A percentile compares a stretch with the other conserved stretches of the same genome.
phyloP scores from a whole-genome alignment of 1,140 invertebrate genomes.

The Solen grandis region DNA sequence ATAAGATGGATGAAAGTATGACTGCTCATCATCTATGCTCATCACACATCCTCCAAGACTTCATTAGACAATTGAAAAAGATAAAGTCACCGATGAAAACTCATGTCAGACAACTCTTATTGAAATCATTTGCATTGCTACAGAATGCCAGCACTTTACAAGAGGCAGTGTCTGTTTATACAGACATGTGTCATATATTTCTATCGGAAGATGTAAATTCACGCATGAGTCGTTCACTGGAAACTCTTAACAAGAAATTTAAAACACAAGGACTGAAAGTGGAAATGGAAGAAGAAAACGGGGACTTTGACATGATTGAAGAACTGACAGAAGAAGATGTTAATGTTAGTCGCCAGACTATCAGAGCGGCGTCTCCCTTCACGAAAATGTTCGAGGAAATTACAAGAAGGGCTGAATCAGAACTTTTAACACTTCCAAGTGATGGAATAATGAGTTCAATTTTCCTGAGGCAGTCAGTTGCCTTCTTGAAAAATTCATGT shows the following conservation, averaged over 20 bases:
- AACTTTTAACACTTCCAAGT: not conserved
- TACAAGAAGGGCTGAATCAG: not conserved
- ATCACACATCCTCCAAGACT: no score
- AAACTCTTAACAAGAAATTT: not conserved
- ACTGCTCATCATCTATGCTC: no score
- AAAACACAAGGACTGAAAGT: not conserved
- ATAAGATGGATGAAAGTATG: no score
- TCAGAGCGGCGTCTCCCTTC: conserved; percentile 6
- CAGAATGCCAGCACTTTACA: no score
- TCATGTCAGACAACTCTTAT: not conserved
- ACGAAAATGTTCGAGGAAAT: not conserved
- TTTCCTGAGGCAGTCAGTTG: not conserved
- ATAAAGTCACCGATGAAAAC: not conserved
- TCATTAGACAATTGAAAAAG: conserved; percentile 2
- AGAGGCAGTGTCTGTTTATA: no score
- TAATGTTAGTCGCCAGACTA: not conserved
- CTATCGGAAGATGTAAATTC: not conserved
- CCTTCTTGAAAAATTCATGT: not conserved
- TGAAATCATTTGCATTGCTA: not conserved
- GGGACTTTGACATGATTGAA: not conserved
- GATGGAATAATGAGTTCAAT: conserved; percentile 4
- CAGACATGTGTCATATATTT: not conserved
- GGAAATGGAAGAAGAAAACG: not conserved
- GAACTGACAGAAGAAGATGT: not conserved
- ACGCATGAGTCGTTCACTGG: not conserved